Base-by-base conservation (phyloP, 1,140 invertebrate species). In the Trichonephila inaurata region DNA sequence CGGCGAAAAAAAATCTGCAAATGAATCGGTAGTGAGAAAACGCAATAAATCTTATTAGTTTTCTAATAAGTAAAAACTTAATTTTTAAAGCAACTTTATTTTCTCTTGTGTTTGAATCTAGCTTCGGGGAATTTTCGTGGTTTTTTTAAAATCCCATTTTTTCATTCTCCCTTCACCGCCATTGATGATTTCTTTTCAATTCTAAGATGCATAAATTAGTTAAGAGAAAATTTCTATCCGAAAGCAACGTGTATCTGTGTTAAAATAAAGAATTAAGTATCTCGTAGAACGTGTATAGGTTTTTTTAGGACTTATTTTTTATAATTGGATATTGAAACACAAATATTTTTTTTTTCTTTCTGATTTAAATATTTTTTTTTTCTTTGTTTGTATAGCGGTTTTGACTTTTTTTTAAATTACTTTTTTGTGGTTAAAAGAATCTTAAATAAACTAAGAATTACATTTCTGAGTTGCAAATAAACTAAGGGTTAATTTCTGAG, bases 21-120 rank as follows among this genome's bases (percentile, higher is more conserved):
- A 72, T 33, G 69, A 72, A 72, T 72, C 69, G 28, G 16, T n/a
- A 28, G 69, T 72, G 69, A 14, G 69, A 72, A 72, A 72, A 72
- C 28, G 69, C 69, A 72, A 72, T 72, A 72, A 72, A 72, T 72
- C 69, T 72, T 72, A 72, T 72, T 33, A 72, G 28, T 72, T 72
- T 72, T 72, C 69, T 72, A 72, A 28, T 72, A 33, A 72, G 69
- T 72, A 72, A 72, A 72, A 72, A 72, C 69, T 72, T 72, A 72
- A 72, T 72, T 72, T 72, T 72, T 33, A 72, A 72, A 72, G 69
- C 28, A 33, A 72, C 69, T 72, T 72, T 72, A 72, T 72, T 72
- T 72, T 72, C 66, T 72, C 66, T 72, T 24, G 66, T 28, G 66
- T 72, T 72, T 72, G 14, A 72, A 72, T 72, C 24, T 72, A 72